phyloP scores from a whole-genome alignment of 2,888 invertebrate genomes.

The Tromatobia lineatoria region DNA sequence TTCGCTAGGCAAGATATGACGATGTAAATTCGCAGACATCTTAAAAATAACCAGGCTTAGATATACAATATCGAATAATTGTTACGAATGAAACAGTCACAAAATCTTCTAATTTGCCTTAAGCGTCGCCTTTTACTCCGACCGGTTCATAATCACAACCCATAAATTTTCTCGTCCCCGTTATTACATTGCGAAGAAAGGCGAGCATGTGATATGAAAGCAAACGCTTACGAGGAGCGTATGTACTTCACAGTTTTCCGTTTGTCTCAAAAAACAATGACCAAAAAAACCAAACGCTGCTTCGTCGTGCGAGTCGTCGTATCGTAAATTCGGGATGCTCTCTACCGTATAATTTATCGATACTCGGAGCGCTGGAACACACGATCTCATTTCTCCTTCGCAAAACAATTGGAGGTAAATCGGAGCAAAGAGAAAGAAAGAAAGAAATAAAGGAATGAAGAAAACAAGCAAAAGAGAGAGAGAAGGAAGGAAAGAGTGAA shows the following conservation, averaged over 20 bases:
- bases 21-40: no score
- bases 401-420: slow-evolving; percentile 34
- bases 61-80: no score
- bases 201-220: slow-evolving; percentile 44
- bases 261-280: neutral
- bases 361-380: neutral
- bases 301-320: neutral
- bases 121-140: neutral
- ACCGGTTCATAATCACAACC: slow-evolving; percentile 10
- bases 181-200: slow-evolving; percentile 49
- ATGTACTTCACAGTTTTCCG: slow-evolving; percentile 13
- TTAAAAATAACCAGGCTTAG: no score
- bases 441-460: neutral
- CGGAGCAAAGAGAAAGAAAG: slow-evolving; percentile 27
- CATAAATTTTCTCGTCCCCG: slow-evolving; percentile 51
- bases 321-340: slow-evolving; percentile 6
- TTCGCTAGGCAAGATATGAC: no score
- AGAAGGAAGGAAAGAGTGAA: slow-evolving; percentile 16
- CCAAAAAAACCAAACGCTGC: neutral
- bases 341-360: slow-evolving; percentile 21
- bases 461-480: neutral
- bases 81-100: no score
- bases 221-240: slow-evolving; percentile 38
- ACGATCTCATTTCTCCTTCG: slow-evolving; percentile 25
- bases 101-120: no score